Percentiles rank a stretch among this genome's conserved stretches.
Conservation (phyloP, 30 jellyfish, hydroid and myxozoan genomes). For the Aurelia aurita region DNA sequence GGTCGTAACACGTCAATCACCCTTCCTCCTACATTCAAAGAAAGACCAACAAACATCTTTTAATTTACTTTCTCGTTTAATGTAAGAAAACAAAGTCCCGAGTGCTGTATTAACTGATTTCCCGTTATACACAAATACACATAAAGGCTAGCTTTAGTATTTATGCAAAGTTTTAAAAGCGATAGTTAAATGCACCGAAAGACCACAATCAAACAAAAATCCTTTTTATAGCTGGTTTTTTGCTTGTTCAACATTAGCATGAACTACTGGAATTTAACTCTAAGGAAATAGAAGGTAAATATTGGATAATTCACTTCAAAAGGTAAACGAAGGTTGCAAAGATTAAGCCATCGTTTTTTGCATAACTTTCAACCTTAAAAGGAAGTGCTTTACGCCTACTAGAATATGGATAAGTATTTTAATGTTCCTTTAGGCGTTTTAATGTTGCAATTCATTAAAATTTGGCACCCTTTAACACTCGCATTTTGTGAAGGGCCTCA, state of each 20-base stretch:
- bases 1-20: slow-evolving; percentile 11
- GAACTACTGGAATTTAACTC: slow-evolving; percentile 32
- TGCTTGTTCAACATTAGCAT: background rate
- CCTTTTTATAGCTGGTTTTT: slow-evolving; percentile 42
- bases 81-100: background rate
- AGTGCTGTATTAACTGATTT: background rate
- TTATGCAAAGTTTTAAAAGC: slow-evolving; percentile 4
- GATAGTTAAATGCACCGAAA: slow-evolving; percentile 5
- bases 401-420: background rate
- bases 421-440: background rate
- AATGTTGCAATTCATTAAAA: slow-evolving; percentile 13
- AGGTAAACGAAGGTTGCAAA: slow-evolving; percentile 32
- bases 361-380: background rate
- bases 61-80: slow-evolving; percentile 9
- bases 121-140: slow-evolving; percentile 22
- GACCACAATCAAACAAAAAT: slow-evolving; percentile 12
- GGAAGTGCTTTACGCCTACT: slow-evolving; percentile 21
- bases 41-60: slow-evolving; percentile 15
- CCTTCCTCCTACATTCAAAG: background rate
- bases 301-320: slow-evolving; percentile 52
- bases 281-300: slow-evolving; percentile 68
- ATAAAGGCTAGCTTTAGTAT: background rate
- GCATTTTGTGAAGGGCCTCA: no score
- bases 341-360: slow-evolving; percentile 12
- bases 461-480: background rate